Base-by-base conservation (phyloP, 2,113 vertebrate species). In the Hippoglossus stenolepis region DNA sequence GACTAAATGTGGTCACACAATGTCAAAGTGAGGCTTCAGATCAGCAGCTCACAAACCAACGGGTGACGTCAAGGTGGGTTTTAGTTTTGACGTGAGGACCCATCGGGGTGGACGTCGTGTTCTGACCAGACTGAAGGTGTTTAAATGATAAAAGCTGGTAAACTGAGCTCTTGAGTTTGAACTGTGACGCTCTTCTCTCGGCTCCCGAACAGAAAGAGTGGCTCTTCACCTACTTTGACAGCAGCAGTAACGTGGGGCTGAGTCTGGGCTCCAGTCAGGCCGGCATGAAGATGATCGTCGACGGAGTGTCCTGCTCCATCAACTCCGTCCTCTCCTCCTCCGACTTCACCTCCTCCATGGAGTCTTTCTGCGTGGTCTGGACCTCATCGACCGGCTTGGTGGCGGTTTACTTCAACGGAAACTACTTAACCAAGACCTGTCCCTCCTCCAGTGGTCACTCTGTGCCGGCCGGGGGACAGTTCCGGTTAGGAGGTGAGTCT, bases 321-420 rank as follows among this genome's bases (percentile, higher is more conserved):
- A 79, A 91, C 3, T 85, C 88, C 1, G 75, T 86, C 1, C 20
- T 97, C 53, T 77, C 74, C 5, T 35, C 90, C 40, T 20, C 82
- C 5, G 91, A 96, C 59, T 91, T 97, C 85, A 96, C 96, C 15
- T 88, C 92, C 0, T 80, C 49, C 23, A 97, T 98, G 93, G 94
- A 90, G 69, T 91, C 85, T 45, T 85, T 97, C 26, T 99, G 98
- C 57, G 14, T 98, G 0, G 28, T 94, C 17, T 97, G 96, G 95
- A 90, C 93, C 2, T 95, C 93, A 3, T 82, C 91, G 2, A 88
- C 63, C 0, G 94, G 94, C 1, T 65, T 20, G 0, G 0, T 97
- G 57, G 94, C 85, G 0, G 0, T 96, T 23, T 93, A 91, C 86
- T 93, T 91, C 75, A 89, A 84, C 59, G 91, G 79, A 18, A 92